Evolutionary conservation across 2,888 invertebrate genomes (phyloP).

Genomic region (Thyatira batis): DNA sequence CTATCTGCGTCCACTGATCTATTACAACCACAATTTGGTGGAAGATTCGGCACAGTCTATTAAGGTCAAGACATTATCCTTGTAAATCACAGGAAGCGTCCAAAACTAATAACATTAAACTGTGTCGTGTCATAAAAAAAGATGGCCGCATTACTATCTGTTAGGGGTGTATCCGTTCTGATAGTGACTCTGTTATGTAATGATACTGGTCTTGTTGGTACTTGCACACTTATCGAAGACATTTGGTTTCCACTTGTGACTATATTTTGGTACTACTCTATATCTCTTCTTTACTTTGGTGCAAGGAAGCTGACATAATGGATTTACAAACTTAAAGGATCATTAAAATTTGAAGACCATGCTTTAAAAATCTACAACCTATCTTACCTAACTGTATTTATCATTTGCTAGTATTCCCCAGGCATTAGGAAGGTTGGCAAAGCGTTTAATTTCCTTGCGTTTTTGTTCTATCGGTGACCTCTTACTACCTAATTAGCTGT

Average conservation of each 20-base stretch:
- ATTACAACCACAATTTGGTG: slow-evolving; percentile 19
- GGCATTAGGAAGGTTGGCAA: too few relatives aligned
- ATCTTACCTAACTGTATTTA: too few relatives aligned
- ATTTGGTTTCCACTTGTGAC: not conserved
- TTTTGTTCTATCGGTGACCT: too few relatives aligned
- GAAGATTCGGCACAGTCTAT: slow-evolving; percentile 34
- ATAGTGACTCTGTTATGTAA: not conserved
- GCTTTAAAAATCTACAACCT: too few relatives aligned
- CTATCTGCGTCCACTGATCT: not conserved
- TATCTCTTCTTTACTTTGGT: too few relatives aligned
- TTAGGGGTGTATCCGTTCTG: not conserved
- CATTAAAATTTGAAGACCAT: too few relatives aligned
- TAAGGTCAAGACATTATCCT: slow-evolving; percentile 39
- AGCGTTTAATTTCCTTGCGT: too few relatives aligned
- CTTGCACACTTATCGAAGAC: not conserved
- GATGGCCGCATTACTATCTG: slow-evolving; percentile 19
- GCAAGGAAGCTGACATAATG: too few relatives aligned
- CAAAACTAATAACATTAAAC: slow-evolving; percentile 42
- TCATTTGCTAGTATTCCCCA: too few relatives aligned
- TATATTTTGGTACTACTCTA: too few relatives aligned
- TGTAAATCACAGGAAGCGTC: slow-evolving; percentile 35
- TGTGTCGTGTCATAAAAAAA: slow-evolving; percentile 37
- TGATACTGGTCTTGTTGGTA: not conserved
- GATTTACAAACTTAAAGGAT: too few relatives aligned
- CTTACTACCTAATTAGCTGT: too few relatives aligned